Evolutionary conservation across 2,797 vertebrate species (phyloP), one percentile per base, ranked within the genome.

Genomic region (Megaceryle alcyon): DNA sequence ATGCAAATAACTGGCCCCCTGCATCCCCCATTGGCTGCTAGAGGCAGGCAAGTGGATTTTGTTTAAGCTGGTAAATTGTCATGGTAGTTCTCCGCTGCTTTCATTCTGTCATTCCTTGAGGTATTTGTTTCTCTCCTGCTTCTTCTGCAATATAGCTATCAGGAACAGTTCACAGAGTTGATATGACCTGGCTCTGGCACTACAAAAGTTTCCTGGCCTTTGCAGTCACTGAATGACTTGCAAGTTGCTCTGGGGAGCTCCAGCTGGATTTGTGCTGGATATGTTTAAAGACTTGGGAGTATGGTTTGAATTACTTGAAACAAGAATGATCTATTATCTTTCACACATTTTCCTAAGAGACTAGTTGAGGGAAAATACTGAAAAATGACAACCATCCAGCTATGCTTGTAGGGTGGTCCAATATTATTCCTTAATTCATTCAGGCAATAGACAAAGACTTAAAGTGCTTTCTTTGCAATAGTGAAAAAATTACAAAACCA

Each of bases 261-360:
- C 94, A 94, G 69, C 64, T 92, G 84, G 68, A 84, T 77, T 86
- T 2, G 3, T 88, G 51, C 86, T 91, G 82, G 39, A 59, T 94
- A 61, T 43, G 51, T 84, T 90, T 81, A 90, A 91, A 82, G 73
- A 29, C 70, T 91, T 78, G 68, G 48, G 75, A 96, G 80, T 81
- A 53, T 91, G 93, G 90, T 94, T 94, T 94, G 88, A 96, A 94
- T 97, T 96, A 91, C 76, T 79, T 68, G 84, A 81, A 96, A 86
- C 22, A 89, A 77, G 89, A 96, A 86, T 48, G 81, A 92, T 95
- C 71, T 90, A 56, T 96, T 96, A 83, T 92, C 87, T 86, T 70
- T 89, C 79, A 85, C 59, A 64, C 44, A 14, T 39, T 93, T 92
- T 93, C 94, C 69, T 65, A 28, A 77, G 93, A 85, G 89, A 49